Base-by-base conservation (phyloP, 2,113 vertebrate species). In the Maccullochella peelii region DNA sequence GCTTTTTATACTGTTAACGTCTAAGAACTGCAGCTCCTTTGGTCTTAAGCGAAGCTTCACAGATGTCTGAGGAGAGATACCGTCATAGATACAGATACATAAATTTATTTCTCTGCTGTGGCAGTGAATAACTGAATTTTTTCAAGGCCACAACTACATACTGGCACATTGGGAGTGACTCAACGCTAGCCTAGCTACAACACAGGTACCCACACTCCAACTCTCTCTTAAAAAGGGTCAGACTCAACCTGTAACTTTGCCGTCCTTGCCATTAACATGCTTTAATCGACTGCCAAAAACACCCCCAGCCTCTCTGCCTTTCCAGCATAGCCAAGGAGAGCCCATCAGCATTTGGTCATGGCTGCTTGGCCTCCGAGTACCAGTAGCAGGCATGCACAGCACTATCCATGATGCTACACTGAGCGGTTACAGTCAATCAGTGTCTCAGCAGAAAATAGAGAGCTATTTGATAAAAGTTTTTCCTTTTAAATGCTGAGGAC, bases 281-380 rank as follows among this genome's bases (percentile, higher is more conserved):
- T 82, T 69, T 82, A 6, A 70, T 63, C 33, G 8, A 21, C 36
- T 54, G 36, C 80, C 72, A 75, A 38, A 38, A 59, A 59, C 54
- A 52, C 42, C 44, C 25, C 10, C 52, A 20, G 58, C 27, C 58
- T 61, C 55, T 1, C 25, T 27, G 25, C 27, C 57, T 59, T 27
- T 30, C 30, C 30, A 36, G 30, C 30, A 8, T 10, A 20, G 15
- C 21, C 59, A 18, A 36, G 33, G 8, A 62, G 18, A 30, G 57
- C 15, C 6, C 1, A 30, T 59, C 57, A 16, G 55, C 15, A 25
- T 58, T 6, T 27, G 11, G 3, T 58, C 55, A 15, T 15, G 55
- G 55, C 25, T 15, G 33, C 5, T 33, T 33, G 33, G 33, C 33
- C 33, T 33, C 33, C 33, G 33, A 33, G 33, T 33, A 33, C 33